Evolutionary conservation across 2,888 invertebrate species (phyloP).

Genomic region (Coleophora flavipennella): DNA sequence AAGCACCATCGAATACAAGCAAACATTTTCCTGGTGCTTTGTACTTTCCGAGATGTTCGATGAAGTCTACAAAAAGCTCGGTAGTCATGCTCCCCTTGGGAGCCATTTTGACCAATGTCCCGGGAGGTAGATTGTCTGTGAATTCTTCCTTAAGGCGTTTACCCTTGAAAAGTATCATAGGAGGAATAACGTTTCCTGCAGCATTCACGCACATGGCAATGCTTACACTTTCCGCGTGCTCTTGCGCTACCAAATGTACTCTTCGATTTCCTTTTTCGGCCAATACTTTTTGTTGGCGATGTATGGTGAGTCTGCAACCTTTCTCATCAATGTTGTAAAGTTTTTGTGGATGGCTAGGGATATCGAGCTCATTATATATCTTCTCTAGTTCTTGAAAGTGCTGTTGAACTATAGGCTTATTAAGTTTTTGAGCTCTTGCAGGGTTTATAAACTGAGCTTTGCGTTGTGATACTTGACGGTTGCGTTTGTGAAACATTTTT

Average conservation of each 20-base stretch:
- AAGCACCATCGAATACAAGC: constrained; percentile 12
- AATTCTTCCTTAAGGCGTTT: constrained; percentile 10
- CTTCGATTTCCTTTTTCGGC: constrained; percentile 3
- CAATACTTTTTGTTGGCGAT: constrained; percentile 1
- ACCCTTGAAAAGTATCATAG: constrained; percentile 12
- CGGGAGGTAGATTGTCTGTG: constrained; percentile 12
- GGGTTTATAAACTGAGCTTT: constrained; percentile 23
- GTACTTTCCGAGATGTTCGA: constrained; percentile 10
- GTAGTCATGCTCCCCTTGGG: constrained; percentile 14
- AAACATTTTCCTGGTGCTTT: constrained; percentile 12
- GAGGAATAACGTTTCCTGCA: constrained; percentile 7
- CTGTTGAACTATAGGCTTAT: not conserved
- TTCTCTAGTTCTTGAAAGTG: not conserved
- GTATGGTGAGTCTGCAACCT: constrained; percentile 3
- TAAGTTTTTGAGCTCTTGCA: constrained; percentile 8
- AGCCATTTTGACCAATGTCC: constrained; percentile 12
- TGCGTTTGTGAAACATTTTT: not conserved
- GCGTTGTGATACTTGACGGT: constrained; percentile 10
- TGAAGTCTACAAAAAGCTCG: constrained; percentile 5
- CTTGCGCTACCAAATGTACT: constrained; percentile 9
- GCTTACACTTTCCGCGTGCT: constrained; percentile 13
- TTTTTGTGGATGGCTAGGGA: not conserved
- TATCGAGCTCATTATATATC: not conserved
- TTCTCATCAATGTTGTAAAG: constrained; percentile 6
- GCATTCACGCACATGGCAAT: constrained; percentile 10